phyloP scores from a whole-genome alignment of 2,888 invertebrate species.

The Petrolisthes cinctipes region DNA sequence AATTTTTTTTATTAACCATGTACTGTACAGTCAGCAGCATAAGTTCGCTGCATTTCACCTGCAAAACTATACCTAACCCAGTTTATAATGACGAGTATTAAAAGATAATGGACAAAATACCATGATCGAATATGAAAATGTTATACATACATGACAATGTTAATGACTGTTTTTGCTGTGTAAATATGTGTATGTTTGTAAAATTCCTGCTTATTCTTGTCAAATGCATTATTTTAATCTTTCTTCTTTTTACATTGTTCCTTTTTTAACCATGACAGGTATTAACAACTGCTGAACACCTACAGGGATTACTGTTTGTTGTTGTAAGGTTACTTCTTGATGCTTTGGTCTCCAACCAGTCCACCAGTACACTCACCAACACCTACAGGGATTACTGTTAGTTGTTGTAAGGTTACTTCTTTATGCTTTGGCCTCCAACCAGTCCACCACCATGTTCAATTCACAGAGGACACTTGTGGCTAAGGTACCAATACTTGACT shows the following conservation, averaged over 20 bases:
- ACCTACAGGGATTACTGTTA: slow-evolving; percentile 80
- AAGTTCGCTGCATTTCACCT: too few relatives aligned
- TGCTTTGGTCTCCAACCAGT: slow-evolving; percentile 91
- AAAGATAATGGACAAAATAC: too few relatives aligned
- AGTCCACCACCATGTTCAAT: slow-evolving; percentile 91
- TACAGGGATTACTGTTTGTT: slow-evolving; percentile 80
- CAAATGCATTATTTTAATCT: neutral
- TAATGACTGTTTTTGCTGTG: too few relatives aligned
- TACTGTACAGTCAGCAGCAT: too few relatives aligned
- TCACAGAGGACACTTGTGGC: slow-evolving; percentile 91
- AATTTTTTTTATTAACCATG: too few relatives aligned
- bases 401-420: slow-evolving; percentile 87
- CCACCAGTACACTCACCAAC: slow-evolving; percentile 88
- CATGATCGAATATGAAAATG: too few relatives aligned
- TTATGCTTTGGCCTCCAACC: slow-evolving; percentile 90
- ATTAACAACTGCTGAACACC: slow-evolving; percentile 77
- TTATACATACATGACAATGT: too few relatives aligned
- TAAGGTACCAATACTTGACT: slow-evolving; percentile 78
- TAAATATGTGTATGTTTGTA: too few relatives aligned
- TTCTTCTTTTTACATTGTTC: too few relatives aligned
- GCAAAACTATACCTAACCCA: too few relatives aligned
- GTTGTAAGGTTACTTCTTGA: slow-evolving; percentile 89
- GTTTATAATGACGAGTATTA: too few relatives aligned
- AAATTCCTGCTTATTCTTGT: neutral
- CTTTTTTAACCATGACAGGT: too few relatives aligned